Evolutionary conservation across 2,113 vertebrate species (phyloP).

Genomic region (Columba livia): DNA sequence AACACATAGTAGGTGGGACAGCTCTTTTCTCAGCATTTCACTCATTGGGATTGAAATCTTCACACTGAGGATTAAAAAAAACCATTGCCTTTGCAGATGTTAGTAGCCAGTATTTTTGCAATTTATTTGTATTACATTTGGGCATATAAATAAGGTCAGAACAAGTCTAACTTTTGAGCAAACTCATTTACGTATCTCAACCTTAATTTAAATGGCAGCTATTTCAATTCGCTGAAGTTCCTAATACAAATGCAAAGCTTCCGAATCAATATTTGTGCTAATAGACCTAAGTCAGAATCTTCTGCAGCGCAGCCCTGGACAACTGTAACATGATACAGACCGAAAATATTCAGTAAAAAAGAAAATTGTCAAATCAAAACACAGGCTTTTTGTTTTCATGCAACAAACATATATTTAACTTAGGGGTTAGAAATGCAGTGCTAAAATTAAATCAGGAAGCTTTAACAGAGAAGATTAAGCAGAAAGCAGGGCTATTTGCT

Average conservation of each 20-base stretch:
- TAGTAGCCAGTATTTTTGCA: background rate
- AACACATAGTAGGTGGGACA: background rate
- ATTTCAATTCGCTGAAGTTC: background rate
- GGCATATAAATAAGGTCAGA: background rate
- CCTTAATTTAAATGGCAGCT: background rate
- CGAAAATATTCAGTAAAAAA: background rate
- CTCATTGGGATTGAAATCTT: background rate
- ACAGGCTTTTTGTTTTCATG: background rate
- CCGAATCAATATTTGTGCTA: background rate
- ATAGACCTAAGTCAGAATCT: background rate
- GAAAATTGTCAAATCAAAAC: background rate
- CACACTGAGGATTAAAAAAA: background rate
- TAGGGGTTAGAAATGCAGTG: background rate
- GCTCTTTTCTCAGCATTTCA: background rate
- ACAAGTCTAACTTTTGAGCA: background rate
- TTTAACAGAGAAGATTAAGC: background rate
- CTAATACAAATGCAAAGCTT: background rate
- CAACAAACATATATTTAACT: background rate
- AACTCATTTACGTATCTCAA: background rate
- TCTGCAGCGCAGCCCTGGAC: background rate
- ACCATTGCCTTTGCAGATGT: background rate
- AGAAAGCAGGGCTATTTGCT: background rate
- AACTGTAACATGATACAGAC: background rate
- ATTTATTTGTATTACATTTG: background rate
- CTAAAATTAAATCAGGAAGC: background rate